Percentiles rank a stretch among this genome's conserved stretches.
Conservation (phyloP, 1,140 invertebrate species). For the Cydia amplana region DNA sequence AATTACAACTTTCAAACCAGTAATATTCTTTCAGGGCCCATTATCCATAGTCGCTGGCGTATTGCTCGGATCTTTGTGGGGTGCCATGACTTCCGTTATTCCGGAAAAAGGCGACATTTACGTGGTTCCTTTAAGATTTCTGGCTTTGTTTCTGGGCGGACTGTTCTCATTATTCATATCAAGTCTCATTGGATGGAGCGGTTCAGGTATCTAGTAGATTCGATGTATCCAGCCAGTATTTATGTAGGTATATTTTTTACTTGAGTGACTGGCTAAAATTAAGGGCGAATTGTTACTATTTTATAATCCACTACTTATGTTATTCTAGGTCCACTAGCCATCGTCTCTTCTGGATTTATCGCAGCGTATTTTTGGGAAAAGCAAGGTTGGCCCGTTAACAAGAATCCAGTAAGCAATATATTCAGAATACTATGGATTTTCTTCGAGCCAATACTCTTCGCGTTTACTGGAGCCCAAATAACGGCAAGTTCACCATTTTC, state of each 20-base stretch:
- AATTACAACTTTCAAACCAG: background rate
- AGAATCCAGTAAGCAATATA: conserved; percentile 91
- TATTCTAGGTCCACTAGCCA: conserved; percentile 85
- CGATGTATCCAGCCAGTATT: too few species aligned
- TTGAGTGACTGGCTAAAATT: background rate
- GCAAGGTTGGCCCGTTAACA: conserved; percentile 90
- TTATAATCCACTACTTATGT: background rate
- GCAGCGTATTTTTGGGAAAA: conserved; percentile 87
- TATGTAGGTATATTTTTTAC: conserved; percentile 31
- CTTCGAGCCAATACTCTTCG: conserved; percentile 95
- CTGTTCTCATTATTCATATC: conserved; percentile 92
- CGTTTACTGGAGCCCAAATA: conserved; percentile 93
- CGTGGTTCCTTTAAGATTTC: conserved; percentile 86
- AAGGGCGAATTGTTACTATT: conserved; percentile 21
- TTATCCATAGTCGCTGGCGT: conserved; percentile 88
- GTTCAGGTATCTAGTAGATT: conserved; percentile 78
- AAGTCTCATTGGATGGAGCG: conserved; percentile 87
- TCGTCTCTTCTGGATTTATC: conserved; percentile 91
- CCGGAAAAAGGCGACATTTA: conserved; percentile 89
- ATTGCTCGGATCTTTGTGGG: conserved; percentile 88
- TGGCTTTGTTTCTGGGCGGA: conserved; percentile 90
- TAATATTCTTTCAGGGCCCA: conserved; percentile 78
- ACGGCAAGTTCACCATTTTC: conserved; percentile 80
- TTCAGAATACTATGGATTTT: conserved; percentile 96
- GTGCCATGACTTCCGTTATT: conserved; percentile 84